phyloP scores from a whole-genome alignment of 2,797 vertebrate species.

The Siniperca obscura region DNA sequence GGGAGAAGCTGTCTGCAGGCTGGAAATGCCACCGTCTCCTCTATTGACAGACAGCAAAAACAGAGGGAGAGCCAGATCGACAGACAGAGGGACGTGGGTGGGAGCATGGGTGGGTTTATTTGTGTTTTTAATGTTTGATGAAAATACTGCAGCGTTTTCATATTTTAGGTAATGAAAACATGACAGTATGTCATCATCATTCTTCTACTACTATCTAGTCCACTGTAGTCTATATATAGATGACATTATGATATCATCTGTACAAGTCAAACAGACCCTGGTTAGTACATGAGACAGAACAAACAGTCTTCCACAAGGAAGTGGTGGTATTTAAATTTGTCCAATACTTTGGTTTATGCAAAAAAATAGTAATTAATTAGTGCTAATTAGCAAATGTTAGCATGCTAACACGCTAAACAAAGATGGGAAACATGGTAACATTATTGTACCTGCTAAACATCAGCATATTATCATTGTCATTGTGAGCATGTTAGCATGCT shows the following conservation, averaged over 20 bases:
- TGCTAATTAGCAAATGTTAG: background rate
- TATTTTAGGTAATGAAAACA: constrained; percentile 22
- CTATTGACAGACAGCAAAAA: constrained; percentile 63
- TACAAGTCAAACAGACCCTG: too few species aligned
- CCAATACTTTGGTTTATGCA: too few species aligned
- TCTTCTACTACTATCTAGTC: background rate
- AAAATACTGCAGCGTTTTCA: constrained; percentile 13
- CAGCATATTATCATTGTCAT: background rate
- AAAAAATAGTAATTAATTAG: too few species aligned
- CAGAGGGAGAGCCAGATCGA: constrained; percentile 43
- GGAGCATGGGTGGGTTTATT: constrained; percentile 20
- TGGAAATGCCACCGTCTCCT: constrained; percentile 69
- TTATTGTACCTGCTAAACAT: background rate
- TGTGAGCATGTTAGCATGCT: background rate
- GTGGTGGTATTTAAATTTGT: too few species aligned
- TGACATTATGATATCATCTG: background rate
- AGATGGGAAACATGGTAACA: background rate
- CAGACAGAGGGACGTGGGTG: constrained; percentile 45
- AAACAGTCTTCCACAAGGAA: too few species aligned
- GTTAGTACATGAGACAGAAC: too few species aligned
- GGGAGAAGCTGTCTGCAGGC: constrained; percentile 74
- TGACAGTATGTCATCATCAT: background rate
- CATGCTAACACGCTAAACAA: background rate
- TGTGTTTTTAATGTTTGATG: constrained; percentile 30
- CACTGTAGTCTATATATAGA: background rate